Base-by-base conservation (phyloP, 2,888 invertebrate species). In the Heliconius cydno region DNA sequence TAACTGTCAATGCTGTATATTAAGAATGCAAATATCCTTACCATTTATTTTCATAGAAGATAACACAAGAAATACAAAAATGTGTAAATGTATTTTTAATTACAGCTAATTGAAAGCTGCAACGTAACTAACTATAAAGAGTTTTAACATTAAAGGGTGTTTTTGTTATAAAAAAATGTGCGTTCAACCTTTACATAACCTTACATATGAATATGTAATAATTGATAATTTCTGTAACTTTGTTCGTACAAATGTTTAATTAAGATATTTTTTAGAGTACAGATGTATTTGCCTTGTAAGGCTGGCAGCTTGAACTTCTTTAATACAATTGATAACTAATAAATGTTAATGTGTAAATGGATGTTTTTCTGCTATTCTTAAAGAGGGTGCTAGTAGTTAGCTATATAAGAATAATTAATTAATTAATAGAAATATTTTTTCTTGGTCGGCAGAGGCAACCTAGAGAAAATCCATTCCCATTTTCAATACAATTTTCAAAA, bases 141-240 rank as follows among this genome's bases (percentile, higher is more conserved):
- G 30, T 67, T 28, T 76, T 67, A 52, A 76, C 67, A 19, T 22
- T 67, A 34, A 67, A 63, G n/a, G 5, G 25, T 13, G 74, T 60
- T 67, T 73, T 60, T 52, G 41, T 15, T 73, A 57, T 66, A 38
- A 15, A 57, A 66, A 72, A 52, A 77, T 34, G 41, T 71, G 19
- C 60, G 63, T 34, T n/a, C 19, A 28, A 71, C n/a, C 41, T 80
- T 73, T 57, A 71, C 78, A 78, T 78, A 78, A 71, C 52, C n/a
- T 77, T 80, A 78, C 77, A 78, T 80, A 78, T 78, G 67, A 30
- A 76, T 78, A 63, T 28, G 28, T 28, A 28, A 28, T 28, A 28
- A 28, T 63, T 57, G n/a, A 70, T 76, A 34, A 80, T 78, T 80
- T 79, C 70, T 73, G 60, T 46, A 70, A 68, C 46, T 68, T 57